Evolutionary conservation across 2,797 vertebrate species (phyloP).

Genomic region (Alca torda): DNA sequence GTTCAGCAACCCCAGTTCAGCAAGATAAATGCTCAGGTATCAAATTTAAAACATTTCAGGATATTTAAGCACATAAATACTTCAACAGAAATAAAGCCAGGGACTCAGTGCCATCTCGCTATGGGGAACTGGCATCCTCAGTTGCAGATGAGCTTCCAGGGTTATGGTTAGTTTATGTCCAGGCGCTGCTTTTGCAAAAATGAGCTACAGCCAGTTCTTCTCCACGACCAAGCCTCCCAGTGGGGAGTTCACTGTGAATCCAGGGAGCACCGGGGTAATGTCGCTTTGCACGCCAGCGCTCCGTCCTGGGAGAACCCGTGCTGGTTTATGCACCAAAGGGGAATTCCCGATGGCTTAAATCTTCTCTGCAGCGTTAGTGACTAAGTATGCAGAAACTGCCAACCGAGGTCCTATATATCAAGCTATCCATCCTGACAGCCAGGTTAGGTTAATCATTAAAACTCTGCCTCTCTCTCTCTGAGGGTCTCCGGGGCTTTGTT

Average conservation of each 20-base stretch:
- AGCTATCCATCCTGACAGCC: slow-evolving; percentile 45
- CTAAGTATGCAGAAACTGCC: not conserved
- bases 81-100: not conserved
- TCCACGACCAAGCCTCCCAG: rapidly evolving
- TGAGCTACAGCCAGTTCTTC: not conserved
- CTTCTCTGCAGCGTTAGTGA: not conserved
- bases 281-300: rapidly evolving
- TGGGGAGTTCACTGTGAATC: not conserved
- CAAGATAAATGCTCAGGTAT: not conserved
- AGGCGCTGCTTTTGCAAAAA: not conserved
- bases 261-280: not conserved
- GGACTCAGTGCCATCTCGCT: rapidly evolving
- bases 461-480: slow-evolving; percentile 43
- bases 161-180: not conserved
- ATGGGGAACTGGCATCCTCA: not conserved
- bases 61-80: not conserved
- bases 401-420: slow-evolving; percentile 42
- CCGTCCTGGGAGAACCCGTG: rapidly evolving
- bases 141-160: not conserved
- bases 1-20: not conserved
- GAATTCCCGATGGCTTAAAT: not conserved
- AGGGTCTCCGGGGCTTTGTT: slow-evolving; percentile 58
- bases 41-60: not conserved
- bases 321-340: not conserved
- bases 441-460: slow-evolving; percentile 68